Percentiles rank a stretch among this genome's conserved stretches.
Conservation (phyloP, 1,140 invertebrate genomes). For the Drosophila mauritiana region DNA sequence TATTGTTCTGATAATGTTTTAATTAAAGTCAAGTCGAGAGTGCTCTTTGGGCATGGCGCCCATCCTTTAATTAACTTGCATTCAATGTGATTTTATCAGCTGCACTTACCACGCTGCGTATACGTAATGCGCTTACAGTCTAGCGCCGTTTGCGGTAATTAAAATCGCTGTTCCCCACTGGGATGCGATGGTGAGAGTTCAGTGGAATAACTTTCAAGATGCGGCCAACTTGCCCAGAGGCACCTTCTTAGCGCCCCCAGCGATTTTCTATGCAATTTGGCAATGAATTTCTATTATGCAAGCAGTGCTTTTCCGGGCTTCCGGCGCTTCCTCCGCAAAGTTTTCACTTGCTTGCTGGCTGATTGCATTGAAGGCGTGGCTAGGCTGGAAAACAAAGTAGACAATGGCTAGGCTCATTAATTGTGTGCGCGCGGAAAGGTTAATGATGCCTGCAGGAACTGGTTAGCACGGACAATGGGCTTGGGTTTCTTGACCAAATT, state of each 20-base stretch:
- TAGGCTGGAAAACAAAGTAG: slow-evolving; percentile 44
- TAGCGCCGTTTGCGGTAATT: slow-evolving; percentile 73
- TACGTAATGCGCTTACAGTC: slow-evolving; percentile 75
- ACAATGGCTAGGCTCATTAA: slow-evolving; percentile 63
- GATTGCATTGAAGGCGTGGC: slow-evolving; percentile 42
- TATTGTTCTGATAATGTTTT: slow-evolving; percentile 69
- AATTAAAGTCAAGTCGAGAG: slow-evolving; percentile 61
- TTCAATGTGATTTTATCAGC: slow-evolving; percentile 76
- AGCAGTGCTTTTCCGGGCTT: slow-evolving; percentile 31
- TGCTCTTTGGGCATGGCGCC: slow-evolving; percentile 34
- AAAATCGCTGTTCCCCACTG: slow-evolving; percentile 50
- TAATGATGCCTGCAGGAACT: slow-evolving; percentile 73
- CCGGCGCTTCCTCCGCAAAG: slow-evolving; percentile 15
- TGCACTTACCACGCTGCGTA: slow-evolving; percentile 65
- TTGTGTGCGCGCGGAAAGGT: slow-evolving; percentile 58
- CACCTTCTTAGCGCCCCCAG: slow-evolving; percentile 51
- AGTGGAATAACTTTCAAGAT: slow-evolving; percentile 56
- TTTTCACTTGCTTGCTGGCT: slow-evolving; percentile 57
- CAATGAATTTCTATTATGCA: slow-evolving; percentile 80
- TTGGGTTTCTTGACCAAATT: slow-evolving; percentile 16
- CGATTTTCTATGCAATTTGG: slow-evolving; percentile 81
- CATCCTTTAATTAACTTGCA: slow-evolving; percentile 76
- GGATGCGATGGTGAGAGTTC: slow-evolving; percentile 2
- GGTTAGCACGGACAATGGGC: slow-evolving; percentile 21
- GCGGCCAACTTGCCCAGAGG: slow-evolving; percentile 50